Base-by-base conservation (phyloP, 1,140 invertebrate genomes). In the Gyrodactylus salaris region DNA sequence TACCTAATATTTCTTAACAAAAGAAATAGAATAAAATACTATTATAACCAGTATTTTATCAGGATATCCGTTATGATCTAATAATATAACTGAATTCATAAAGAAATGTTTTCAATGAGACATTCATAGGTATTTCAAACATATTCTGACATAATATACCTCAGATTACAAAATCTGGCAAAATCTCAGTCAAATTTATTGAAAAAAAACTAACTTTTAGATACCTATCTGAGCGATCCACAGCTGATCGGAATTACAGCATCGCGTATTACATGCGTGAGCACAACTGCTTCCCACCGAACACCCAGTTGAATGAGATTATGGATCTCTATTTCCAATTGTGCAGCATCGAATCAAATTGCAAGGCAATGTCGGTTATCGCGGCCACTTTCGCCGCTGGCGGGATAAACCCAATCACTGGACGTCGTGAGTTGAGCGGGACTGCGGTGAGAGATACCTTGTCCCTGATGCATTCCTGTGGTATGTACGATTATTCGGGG, bases 281-380 rank as follows among this genome's bases (percentile, higher is more conserved):
- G 80, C 86, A 96, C 79, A 91, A 91, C 75, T 79, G 78, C 74
- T 79, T 79, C 74, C 78, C 78, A 19, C 75, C 76, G 69, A 76
- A 76, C 0, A 76, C 76, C 0, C 76, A 78, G 73, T 69, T 79
- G 22, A 74, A 89, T 69, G 91, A 96, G 79, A 87, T 87, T 75
- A 88, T 97, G 86, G 93, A 97, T 78, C 94, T 94, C 79, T 96
- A 96, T 79, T 96, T 97, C 78, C 91, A 94, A 25, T 87, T 91
- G 77, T 96, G 92, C 81, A 88, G 91, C 1, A 87, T 97, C 85
- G 93, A 97, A 83, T 86, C 88, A 0, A 94, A 87, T 75, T 92
- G 89, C 79, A 91, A 96, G 76, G 86, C 88, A 0, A 87, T 89
- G 80, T 85, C 89, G 0, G 88, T 96, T 19, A 92, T 96, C 83